Base-by-base conservation (phyloP, 2,113 vertebrate species). In the Tetrao urogallus region DNA sequence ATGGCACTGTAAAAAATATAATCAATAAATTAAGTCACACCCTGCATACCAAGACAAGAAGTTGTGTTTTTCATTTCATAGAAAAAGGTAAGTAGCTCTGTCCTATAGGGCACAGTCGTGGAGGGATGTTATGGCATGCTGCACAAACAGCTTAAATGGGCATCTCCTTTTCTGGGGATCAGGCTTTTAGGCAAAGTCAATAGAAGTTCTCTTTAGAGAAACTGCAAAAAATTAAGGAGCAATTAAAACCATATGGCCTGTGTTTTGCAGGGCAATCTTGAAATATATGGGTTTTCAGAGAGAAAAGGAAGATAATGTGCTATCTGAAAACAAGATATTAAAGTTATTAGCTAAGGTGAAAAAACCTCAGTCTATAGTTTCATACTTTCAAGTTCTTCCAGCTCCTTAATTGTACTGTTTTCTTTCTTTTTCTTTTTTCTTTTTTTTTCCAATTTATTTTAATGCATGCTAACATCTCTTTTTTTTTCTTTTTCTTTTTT, bases 341-440 rank as follows among this genome's bases (percentile, higher is more conserved):
- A 3, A 48, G 34, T 57, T 92, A 72, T 16, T 61, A 79, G 8
- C 58, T 77, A 61, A 3, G 13, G 36, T 67, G n/a, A 63, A 32
- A 86, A 91, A 89, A 89, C 63, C 30, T 94, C 43, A 32, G n/a
- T 36, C 21, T 16, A 10, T 54, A 72, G 19, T 76, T 95, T 70
- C 24, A 45, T 38, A 86, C 2, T n/a, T 70, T 70, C 75, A 74
- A 82, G 79, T 77, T 77, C 74, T 89, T 88, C 42, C 45, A 80
- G 45, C 18, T 93, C 21, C 32, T 90, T 80, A 13, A 63, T 82
- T 82, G 17, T 18, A 75, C 2, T 0, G 12, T 36, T 79, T 45
- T 25, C 3, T 45, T 54, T 71, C 52, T 25, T 52, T 52, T 14
- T 66, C 3, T 79, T 36, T 19, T 3, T 40, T 56, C 15, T 54